Evolutionary conservation across 53 echinoderm and acorn worm genomes (phyloP).

Genomic region (Antedon mediterranea): DNA sequence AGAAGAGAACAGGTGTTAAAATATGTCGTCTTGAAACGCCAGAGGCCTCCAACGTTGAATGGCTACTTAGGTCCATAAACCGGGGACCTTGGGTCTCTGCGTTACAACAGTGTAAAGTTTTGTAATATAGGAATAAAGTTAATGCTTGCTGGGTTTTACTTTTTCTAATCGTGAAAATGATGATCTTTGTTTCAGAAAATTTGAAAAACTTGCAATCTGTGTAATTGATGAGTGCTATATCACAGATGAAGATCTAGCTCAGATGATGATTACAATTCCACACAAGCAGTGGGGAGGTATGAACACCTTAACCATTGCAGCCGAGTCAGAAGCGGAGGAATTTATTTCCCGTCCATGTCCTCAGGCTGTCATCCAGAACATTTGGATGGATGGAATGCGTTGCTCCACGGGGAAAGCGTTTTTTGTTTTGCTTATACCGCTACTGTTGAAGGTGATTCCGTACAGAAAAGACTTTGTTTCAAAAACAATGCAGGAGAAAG

Average conservation of each 20-base stretch:
- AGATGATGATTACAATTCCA: conserved; percentile 42
- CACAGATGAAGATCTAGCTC: conserved; percentile 45
- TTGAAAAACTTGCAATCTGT: conserved; percentile 59
- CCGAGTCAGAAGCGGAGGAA: conserved; percentile 43
- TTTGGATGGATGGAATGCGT: conserved; percentile 39
- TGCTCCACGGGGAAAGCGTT: not conserved
- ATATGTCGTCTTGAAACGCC: too few relatives aligned
- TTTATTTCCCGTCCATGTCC: conserved; percentile 58
- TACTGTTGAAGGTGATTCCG: not conserved
- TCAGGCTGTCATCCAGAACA: conserved; percentile 37
- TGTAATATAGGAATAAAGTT: too few relatives aligned
- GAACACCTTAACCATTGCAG: conserved; percentile 57
- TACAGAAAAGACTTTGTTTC: not conserved
- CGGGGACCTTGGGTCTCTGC: too few relatives aligned
- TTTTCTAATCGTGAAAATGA: too few relatives aligned
- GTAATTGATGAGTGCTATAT: conserved; percentile 63
- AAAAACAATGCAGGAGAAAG: conserved; percentile 2
- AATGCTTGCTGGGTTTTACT: too few relatives aligned
- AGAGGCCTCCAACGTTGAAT: too few relatives aligned
- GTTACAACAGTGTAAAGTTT: too few relatives aligned
- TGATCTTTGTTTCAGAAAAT: conserved; percentile 48
- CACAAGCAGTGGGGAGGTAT: conserved; percentile 51
- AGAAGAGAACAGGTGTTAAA: too few relatives aligned
- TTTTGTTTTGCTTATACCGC: not conserved
- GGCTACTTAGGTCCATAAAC: too few relatives aligned